phyloP scores from a whole-genome alignment of 2,113 vertebrate genomes.

The Scartelaos histophorus region DNA sequence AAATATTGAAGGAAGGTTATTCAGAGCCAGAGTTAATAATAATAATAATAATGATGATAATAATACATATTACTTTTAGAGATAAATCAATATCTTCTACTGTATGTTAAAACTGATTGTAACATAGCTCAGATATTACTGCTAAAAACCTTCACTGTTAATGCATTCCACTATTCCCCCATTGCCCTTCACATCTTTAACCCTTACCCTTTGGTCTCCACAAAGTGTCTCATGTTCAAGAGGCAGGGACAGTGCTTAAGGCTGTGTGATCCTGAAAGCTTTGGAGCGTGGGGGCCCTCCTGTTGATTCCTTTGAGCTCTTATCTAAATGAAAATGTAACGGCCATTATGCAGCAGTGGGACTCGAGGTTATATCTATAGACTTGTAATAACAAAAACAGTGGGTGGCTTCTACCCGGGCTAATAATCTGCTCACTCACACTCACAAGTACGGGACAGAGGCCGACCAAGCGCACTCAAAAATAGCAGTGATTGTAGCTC shows the following conservation, averaged over 20 bases:
- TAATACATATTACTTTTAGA: not conserved
- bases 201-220: conserved; percentile 10
- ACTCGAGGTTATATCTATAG: conserved; percentile 11
- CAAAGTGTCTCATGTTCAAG: conserved; percentile 42
- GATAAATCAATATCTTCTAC: not conserved
- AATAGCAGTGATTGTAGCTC: conserved; percentile 29
- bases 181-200: conserved; percentile 1
- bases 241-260: conserved; percentile 22
- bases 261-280: conserved; percentile 35
- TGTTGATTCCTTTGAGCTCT: conserved; percentile 25
- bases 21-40: not conserved
- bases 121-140: not conserved
- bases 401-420: conserved; percentile 12
- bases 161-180: not conserved
- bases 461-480: not conserved
- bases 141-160: not conserved
- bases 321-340: conserved; percentile 43
- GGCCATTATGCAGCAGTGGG: conserved; percentile 14
- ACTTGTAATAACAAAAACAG: conserved; percentile 36
- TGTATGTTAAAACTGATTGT: not conserved
- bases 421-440: conserved; percentile 30
- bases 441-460: conserved; percentile 10
- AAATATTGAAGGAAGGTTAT: not conserved
- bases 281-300: conserved; percentile 10
- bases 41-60: too few species aligned